Evolutionary conservation across 1,140 invertebrate genomes (phyloP).

Genomic region (Sitophilus oryzae): DNA sequence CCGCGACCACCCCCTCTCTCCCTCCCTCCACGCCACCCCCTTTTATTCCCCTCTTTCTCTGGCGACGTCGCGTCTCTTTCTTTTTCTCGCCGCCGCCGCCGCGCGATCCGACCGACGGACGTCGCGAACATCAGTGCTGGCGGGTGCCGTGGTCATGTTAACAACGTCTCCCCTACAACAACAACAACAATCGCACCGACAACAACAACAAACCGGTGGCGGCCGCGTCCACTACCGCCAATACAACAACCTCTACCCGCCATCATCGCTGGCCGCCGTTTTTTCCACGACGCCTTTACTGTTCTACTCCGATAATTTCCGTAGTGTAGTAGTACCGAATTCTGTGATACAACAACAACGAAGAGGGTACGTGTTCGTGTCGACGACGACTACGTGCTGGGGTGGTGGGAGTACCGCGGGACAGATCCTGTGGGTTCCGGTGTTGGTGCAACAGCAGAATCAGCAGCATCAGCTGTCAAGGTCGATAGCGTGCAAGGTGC

Average conservation of each 20-base stretch:
- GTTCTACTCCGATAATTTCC: not conserved
- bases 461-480: no score
- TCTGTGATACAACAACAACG: no score
- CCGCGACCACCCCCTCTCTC: no score
- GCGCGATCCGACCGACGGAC: constrained; percentile 15
- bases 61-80: not conserved
- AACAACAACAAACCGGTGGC: constrained; percentile 10
- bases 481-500: not conserved
- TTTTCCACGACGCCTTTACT: not conserved
- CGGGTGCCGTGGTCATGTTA: constrained; percentile 42
- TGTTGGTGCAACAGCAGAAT: no score
- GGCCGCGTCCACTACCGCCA: constrained; percentile 11
- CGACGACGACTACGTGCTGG: not conserved
- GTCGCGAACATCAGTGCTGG: constrained; percentile 35
- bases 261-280: not conserved
- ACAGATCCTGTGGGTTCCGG: constrained; percentile 10
- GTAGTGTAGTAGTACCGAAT: no score
- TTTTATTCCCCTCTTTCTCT: no score
- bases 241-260: constrained; percentile 1
- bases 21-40: no score
- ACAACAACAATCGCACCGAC: constrained; percentile 18
- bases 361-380: not conserved
- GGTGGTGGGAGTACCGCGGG: not conserved
- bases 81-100: constrained; percentile 19
- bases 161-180: constrained; percentile 37